A percentile compares a stretch with the other conserved stretches of the same genome.
Conservation (phyloP, 2,113 vertebrate genomes). For the Columba livia region DNA sequence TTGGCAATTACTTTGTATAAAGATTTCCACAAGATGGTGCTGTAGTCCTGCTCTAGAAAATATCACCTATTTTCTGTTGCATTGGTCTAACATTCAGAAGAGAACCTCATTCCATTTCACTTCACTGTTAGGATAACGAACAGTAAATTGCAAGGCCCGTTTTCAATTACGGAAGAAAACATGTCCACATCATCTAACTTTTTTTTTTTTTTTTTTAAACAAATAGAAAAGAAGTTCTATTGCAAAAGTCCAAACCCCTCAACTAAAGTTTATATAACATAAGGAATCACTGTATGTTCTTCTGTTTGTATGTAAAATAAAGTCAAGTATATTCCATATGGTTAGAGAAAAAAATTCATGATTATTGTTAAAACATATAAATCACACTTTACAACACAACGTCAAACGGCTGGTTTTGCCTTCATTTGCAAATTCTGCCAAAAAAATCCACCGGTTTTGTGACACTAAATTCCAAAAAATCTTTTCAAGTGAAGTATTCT, state of each 20-base stretch:
- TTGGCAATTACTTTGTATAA: background rate
- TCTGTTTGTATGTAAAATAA: background rate
- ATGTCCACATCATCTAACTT: background rate
- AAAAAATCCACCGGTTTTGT: background rate
- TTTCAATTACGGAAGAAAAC: background rate
- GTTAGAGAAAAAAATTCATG: background rate
- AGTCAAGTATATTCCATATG: background rate
- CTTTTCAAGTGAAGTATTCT: background rate
- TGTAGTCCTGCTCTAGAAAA: background rate
- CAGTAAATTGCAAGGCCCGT: background rate
- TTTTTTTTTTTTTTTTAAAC: background rate
- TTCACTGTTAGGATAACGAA: background rate
- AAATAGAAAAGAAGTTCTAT: background rate
- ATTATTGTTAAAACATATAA: background rate
- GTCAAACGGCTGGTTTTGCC: background rate
- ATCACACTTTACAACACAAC: background rate
- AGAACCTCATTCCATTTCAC: background rate
- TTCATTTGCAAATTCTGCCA: background rate
- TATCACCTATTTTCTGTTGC: background rate
- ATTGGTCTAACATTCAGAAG: background rate
- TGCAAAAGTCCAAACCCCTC: background rate
- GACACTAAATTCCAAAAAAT: background rate
- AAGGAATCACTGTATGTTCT: background rate
- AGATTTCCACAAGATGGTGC: constrained; percentile 72
- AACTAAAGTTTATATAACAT: background rate